Conservation (phyloP, 2,113 vertebrate genomes). For the Hippotragus niger region DNA sequence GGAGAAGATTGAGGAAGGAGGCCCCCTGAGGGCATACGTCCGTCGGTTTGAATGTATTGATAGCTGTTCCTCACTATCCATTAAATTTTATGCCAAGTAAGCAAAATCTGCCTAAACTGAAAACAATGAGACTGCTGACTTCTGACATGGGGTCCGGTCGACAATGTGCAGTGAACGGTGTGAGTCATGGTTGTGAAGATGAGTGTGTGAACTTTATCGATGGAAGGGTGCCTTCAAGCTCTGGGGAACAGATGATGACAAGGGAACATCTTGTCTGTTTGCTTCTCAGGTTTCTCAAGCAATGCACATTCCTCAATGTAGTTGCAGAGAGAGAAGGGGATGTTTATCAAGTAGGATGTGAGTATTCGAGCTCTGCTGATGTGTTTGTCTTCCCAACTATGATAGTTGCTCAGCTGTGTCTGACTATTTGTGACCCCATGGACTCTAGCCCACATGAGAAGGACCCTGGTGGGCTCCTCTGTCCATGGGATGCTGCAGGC, state of each 20-base stretch:
- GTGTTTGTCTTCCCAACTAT: neutral
- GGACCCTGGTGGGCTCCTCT: neutral
- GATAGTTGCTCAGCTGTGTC: neutral
- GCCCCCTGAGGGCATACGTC: rapidly evolving
- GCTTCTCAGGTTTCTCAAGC: neutral
- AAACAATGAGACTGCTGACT: too few relatives aligned
- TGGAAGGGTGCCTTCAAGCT: neutral
- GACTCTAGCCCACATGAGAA: neutral
- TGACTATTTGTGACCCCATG: neutral
- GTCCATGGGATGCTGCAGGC: neutral
- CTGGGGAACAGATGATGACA: neutral
- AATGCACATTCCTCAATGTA: rapidly evolving
- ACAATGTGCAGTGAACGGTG: neutral
- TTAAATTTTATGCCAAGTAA: neutral
- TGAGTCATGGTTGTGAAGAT: neutral
- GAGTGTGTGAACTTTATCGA: neutral
- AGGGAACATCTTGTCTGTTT: neutral
- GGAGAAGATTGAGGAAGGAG: neutral
- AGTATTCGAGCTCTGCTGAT: neutral
- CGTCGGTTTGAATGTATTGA: rapidly evolving
- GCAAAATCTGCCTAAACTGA: rapidly evolving
- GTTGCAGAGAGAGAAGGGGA: rapidly evolving
- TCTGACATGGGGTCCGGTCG: rapidly evolving
- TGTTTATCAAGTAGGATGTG: rapidly evolving
- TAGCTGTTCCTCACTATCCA: rapidly evolving